Base-by-base conservation (phyloP, 2,888 invertebrate species). In the Lasioglossum marginatum region DNA sequence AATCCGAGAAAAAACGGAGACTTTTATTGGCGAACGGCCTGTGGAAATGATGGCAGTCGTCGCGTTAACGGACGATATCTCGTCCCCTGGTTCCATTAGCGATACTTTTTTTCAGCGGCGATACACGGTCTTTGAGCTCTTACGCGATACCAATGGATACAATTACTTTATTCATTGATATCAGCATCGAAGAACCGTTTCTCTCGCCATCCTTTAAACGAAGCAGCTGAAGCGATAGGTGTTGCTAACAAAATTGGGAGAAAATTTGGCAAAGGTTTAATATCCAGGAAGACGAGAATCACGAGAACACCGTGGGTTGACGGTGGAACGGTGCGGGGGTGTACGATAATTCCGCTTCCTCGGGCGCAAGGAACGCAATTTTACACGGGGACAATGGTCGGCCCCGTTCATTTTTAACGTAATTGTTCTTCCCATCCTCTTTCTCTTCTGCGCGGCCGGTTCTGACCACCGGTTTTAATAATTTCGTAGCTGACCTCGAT, bases 381-480 rank as follows among this genome's bases (percentile, higher is more conserved):
- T 77, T 73, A 78, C 52, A 63, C 37, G 16, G 27, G 43, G 34
- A 72, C 48, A 82, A 82, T 70, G 73, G 40, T 23, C 45, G 16
- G 16, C n/a, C 40, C 19, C 52, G 73, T 73, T 45, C 78, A 77
- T 78, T 78, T 82, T 74, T 72, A 66, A 82, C 68, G 74, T 78
- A 82, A 82, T 78, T 78, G 74, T 82, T 52, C 45, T 45, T 34
- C 45, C 10, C 16, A n/a, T 4, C 45, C 72, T 34, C 16, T 14
- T 43, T 23, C 71, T 10, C 14, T 14, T 31, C 63, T n/a, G 31
- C 63, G 16, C 31, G 60, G 1, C 27, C 1, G n/a, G n/a, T n/a
- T 5, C 16, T 31, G 31, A 66, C 34, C 66, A 34, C 19, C 57
- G 71, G 79, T 40, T 82, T 70, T 77, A 78, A 82, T 73, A 77